A percentile compares a stretch with the other conserved stretches of the same genome.
Conservation (phyloP, 2,888 invertebrate genomes). For the Caenorhabditis japonica region DNA sequence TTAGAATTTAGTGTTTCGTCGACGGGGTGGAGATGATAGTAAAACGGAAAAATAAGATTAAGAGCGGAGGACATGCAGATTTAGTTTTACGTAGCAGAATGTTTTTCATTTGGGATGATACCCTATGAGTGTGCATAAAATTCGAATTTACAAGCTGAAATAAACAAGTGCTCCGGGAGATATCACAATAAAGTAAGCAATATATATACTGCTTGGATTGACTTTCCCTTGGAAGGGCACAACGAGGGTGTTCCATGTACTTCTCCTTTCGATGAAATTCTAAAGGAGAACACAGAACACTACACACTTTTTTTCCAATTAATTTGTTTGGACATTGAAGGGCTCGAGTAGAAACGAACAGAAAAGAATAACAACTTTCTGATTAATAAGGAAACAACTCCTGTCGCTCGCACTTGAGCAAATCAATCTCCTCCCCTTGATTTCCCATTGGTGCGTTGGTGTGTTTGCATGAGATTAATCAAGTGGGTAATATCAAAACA, state of each 20-base stretch:
- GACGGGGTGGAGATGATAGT: not conserved
- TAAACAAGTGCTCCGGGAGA: conserved; percentile 1
- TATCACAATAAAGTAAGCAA: conserved; percentile 13
- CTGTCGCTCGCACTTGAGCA: conserved; percentile 20
- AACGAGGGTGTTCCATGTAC: conserved; percentile 37
- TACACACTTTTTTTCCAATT: conserved; percentile 36
- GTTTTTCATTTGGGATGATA: conserved; percentile 1
- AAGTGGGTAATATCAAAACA: conserved; percentile 12
- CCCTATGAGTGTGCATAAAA: not conserved
- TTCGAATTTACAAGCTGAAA: conserved; percentile 8
- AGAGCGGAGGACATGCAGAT: not conserved
- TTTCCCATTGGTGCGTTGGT: not conserved
- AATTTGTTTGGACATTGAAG: conserved; percentile 40
- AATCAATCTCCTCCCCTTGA: conserved; percentile 22
- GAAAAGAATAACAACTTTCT: conserved; percentile 40
- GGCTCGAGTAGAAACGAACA: too few species aligned
- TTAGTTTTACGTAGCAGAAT: not conserved
- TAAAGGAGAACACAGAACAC: conserved; percentile 38
- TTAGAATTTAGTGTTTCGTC: conserved; percentile 3
- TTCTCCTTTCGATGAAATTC: conserved; percentile 26
- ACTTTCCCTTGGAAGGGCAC: conserved; percentile 25
- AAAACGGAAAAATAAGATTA: conserved; percentile 8
- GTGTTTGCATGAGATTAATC: conserved; percentile 14
- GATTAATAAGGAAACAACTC: conserved; percentile 46
- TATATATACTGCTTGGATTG: conserved; percentile 32